Evolutionary conservation across 2,797 vertebrate genomes (phyloP).

Genomic region (Pangasius djambal): DNA sequence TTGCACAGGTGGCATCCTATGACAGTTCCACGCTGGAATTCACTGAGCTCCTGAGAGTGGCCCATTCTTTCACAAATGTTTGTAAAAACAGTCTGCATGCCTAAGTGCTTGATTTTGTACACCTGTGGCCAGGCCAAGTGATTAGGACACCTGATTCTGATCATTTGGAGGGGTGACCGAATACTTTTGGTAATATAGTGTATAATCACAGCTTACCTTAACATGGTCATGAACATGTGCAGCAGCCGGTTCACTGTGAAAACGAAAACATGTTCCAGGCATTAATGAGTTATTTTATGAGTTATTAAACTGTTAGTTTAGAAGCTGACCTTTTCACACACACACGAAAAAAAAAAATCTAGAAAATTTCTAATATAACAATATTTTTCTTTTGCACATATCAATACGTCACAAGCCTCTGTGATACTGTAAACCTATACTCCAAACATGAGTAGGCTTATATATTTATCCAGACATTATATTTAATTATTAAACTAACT

Average conservation of each 20-base stretch:
- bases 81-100: too few species aligned
- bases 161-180: too few species aligned
- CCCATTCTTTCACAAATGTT: too few species aligned
- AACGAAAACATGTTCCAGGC: not conserved
- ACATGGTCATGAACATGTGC: slow-evolving; percentile 39
- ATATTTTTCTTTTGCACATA: not conserved
- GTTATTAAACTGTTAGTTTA: not conserved
- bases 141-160: too few species aligned
- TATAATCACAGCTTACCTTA: slow-evolving; percentile 45
- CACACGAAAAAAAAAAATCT: not conserved
- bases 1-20: too few species aligned
- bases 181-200: too few species aligned
- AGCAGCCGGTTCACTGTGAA: slow-evolving; percentile 32
- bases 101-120: too few species aligned
- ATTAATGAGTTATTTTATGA: not conserved
- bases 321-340: not conserved
- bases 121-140: too few species aligned
- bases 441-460: not conserved
- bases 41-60: too few species aligned
- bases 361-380: not conserved
- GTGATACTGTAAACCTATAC: not conserved
- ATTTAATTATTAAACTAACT: not conserved
- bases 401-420: not conserved
- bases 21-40: too few species aligned
- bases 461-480: not conserved